Conservation (phyloP, 2,888 invertebrate species). For the Melolontha melolontha region DNA sequence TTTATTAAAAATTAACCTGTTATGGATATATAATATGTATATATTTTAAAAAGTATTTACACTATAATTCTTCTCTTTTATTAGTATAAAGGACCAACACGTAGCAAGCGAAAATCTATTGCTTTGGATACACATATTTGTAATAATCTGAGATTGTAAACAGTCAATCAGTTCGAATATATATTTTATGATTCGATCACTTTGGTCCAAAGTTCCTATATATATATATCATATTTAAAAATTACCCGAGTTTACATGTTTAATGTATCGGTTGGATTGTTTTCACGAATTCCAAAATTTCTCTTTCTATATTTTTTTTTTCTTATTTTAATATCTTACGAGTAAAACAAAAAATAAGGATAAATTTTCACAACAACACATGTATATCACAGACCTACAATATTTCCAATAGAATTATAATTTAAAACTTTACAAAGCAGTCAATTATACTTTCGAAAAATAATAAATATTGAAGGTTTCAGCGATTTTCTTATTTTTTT, state of each 20-base stretch:
- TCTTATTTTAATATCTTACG: too few species aligned
- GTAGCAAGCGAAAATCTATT: conserved; percentile 65
- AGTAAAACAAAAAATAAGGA: conserved; percentile 21
- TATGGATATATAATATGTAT: conserved; percentile 40
- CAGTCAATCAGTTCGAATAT: conserved; percentile 40
- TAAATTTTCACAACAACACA: conserved; percentile 59
- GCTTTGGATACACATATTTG: conserved; percentile 63
- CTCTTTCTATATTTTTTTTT: too few species aligned
- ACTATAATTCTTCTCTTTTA: conserved; percentile 46
- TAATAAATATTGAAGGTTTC: conserved; percentile 33
- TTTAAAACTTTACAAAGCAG: conserved; percentile 12
- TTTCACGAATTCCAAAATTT: conserved; percentile 13
- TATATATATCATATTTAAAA: conserved; percentile 51
- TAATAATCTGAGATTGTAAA: conserved; percentile 25
- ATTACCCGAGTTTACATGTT: conserved; percentile 10
- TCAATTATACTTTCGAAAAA: conserved; percentile 13
- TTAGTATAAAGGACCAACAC: conserved; percentile 61
- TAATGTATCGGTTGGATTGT: too few species aligned
- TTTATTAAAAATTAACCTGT: conserved; percentile 22
- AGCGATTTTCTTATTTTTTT: not conserved
- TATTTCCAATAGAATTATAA: conserved; percentile 49
- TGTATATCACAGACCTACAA: conserved; percentile 68
- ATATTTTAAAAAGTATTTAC: conserved; percentile 46
- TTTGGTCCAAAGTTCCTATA: conserved; percentile 63
- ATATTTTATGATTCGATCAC: conserved; percentile 53